Evolutionary conservation across 2,113 vertebrate species (phyloP).

Genomic region (Cromileptes altivelis): DNA sequence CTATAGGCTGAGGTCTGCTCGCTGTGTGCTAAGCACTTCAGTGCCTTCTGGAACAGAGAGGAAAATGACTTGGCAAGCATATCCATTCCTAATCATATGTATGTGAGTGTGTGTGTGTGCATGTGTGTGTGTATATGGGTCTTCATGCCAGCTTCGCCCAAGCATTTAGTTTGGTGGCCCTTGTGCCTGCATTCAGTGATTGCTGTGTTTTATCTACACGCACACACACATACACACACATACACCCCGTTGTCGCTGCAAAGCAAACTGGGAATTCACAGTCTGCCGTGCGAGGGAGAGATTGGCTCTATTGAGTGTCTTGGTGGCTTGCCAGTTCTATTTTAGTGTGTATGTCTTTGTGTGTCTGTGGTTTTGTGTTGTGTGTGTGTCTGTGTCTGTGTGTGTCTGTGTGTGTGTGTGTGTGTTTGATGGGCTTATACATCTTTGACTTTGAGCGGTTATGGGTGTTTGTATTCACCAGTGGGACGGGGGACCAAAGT

Average conservation of each 20-base stretch:
- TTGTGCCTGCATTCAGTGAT: conserved; percentile 74
- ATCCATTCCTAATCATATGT: conserved; percentile 76
- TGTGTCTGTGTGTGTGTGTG: conserved; percentile 1
- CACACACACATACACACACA: conserved; percentile 34
- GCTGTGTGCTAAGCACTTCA: conserved; percentile 72
- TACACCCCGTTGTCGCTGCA: conserved; percentile 70
- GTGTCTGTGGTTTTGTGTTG: conserved; percentile 35
- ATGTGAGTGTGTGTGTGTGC: conserved; percentile 29
- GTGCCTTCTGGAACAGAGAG: conserved; percentile 76
- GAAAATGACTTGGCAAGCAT: conserved; percentile 79
- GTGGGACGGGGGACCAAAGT: conserved; percentile 69
- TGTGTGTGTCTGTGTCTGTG: conserved; percentile 31
- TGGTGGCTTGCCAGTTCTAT: conserved; percentile 77
- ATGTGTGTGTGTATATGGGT: conserved; percentile 25
- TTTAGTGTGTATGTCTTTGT: conserved; percentile 62
- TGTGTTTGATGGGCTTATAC: conserved; percentile 72
- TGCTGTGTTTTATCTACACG: conserved; percentile 73
- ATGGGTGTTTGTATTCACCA: conserved; percentile 76
- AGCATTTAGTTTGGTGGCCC: conserved; percentile 75
- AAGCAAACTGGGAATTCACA: conserved; percentile 78
- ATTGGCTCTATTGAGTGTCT: conserved; percentile 75
- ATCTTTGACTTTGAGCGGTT: conserved; percentile 81
- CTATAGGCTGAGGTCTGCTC: conserved; percentile 74
- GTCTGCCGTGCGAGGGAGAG: conserved; percentile 67
- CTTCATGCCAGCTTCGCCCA: conserved; percentile 66